Percentiles rank a stretch among this genome's conserved stretches.
phyloP scores from a whole-genome alignment of 1,140 invertebrate genomes.

The Bombus difficillimus region DNA sequence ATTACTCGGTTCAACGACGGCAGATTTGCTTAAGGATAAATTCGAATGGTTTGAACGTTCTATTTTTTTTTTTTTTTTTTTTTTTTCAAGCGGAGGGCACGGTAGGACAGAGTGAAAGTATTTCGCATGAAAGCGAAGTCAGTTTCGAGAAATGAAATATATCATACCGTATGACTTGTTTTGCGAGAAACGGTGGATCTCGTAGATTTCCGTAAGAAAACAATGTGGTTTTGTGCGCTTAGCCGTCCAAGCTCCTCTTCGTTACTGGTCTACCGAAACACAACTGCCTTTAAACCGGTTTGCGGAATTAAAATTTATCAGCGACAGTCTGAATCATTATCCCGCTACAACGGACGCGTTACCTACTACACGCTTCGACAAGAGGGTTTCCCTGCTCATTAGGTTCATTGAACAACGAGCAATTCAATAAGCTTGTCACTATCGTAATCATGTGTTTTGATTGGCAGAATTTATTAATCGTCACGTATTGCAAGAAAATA shows the following conservation, averaged over 20 bases:
- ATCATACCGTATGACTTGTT: neutral
- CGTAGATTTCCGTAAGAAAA: slow-evolving; percentile 4
- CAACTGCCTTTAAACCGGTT: slow-evolving; percentile 30
- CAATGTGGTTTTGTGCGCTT: neutral
- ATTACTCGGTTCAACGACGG: slow-evolving; percentile 7
- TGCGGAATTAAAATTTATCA: slow-evolving; percentile 37
- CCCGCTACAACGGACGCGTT: slow-evolving; percentile 11
- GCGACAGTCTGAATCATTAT: slow-evolving; percentile 36
- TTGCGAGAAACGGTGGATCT: neutral
- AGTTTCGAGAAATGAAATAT: neutral
- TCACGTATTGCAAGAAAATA: neutral
- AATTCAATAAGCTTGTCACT: neutral
- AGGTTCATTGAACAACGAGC: neutral
- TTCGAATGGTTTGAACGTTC: neutral
- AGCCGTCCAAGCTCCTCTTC: slow-evolving; percentile 32
- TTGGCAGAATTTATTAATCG: neutral
- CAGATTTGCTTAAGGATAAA: neutral
- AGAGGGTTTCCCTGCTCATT: neutral
- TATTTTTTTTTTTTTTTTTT: neutral
- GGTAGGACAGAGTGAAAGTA: neutral
- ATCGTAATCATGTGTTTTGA: neutral
- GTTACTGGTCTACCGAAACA: slow-evolving; percentile 46
- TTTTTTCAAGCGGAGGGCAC: neutral
- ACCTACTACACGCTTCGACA: neutral
- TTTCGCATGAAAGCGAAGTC: neutral